These are phyloP conservation scores for Tetranychus urticae DNA, from an alignment of 1,140 invertebrate species.

Conservation along the genomic window DNA sequence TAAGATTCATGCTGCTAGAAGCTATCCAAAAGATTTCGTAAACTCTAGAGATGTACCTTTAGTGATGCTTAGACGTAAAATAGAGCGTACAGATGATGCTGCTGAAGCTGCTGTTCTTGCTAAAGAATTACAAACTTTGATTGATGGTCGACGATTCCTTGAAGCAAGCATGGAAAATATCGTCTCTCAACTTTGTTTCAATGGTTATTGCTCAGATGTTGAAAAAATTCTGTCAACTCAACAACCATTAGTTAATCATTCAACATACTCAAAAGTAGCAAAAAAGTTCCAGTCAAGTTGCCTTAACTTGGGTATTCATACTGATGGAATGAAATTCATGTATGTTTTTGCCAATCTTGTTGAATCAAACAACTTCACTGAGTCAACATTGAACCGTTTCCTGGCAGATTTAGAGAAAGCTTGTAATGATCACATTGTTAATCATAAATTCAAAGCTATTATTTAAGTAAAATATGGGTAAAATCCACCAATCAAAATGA, in stretches of 20 bases:
- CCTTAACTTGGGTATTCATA: background rate
- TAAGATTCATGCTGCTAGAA: background rate
- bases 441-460: too few relatives aligned
- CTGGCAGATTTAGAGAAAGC: background rate
- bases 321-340: background rate
- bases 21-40: background rate
- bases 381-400: background rate
- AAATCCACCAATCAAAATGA: too few relatives aligned
- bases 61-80: background rate
- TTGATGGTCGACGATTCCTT: background rate
- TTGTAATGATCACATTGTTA: background rate
- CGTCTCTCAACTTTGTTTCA: background rate
- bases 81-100: background rate
- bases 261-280: background rate
- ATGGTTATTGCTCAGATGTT: background rate
- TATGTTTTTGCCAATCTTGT: background rate
- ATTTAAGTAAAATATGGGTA: too few relatives aligned
- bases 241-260: background rate
- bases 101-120: background rate
- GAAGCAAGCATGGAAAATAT: background rate
- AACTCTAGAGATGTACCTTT: background rate
- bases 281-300: background rate
- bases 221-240: background rate
- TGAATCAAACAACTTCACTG: background rate
- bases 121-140: background rate